Conservation (phyloP, 2,888 invertebrate genomes). For the Chironomus riparius region DNA sequence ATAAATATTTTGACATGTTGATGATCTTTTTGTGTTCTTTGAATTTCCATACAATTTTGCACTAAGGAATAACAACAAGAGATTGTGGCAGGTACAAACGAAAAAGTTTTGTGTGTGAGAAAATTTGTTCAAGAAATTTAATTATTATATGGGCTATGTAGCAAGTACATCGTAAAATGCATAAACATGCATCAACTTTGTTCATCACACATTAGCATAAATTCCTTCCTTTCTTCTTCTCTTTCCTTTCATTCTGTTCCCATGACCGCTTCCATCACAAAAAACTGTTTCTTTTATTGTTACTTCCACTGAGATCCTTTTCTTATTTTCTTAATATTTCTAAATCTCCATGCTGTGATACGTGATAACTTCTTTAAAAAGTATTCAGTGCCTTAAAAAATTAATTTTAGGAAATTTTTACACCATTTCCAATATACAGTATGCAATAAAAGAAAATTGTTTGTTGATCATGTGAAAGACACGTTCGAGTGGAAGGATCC, state of each 20-base stretch:
- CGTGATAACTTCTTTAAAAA: constrained; percentile 1
- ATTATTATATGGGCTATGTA: not conserved
- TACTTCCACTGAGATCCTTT: not conserved
- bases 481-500: not conserved
- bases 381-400: not conserved
- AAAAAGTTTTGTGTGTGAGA: not conserved
- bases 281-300: not conserved
- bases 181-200: constrained; percentile 3
- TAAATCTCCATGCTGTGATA: not conserved
- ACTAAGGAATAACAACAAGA: not conserved
- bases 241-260: not conserved
- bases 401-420: not conserved
- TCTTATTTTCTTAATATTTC: not conserved
- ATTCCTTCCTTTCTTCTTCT: not conserved
- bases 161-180: constrained; percentile 20
- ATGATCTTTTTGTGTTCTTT: not conserved
- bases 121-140: not conserved
- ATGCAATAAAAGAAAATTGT: not conserved
- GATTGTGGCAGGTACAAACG: not conserved
- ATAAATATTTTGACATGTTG: not conserved
- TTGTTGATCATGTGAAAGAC: not conserved
- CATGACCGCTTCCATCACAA: not conserved
- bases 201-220: constrained; percentile 15
- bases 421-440: not conserved
- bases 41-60: not conserved